Base-by-base conservation (phyloP, 2,888 invertebrate species). In the Monopis laevigella region DNA sequence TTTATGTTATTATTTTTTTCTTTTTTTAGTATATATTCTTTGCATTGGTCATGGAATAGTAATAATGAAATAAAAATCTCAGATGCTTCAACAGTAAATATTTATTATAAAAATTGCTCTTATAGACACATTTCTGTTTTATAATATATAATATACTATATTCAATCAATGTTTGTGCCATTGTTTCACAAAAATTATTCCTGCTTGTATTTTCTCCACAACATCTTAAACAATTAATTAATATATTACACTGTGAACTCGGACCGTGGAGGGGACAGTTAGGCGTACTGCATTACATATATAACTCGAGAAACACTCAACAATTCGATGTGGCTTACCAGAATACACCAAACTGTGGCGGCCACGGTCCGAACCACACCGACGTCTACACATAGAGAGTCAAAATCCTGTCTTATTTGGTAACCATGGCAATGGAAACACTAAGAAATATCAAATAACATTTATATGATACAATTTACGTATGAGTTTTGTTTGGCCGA, bases 101-200 rank as follows among this genome's bases (percentile, higher is more conserved):
- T 80, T 80, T 80, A 80, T 80, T 80, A 80, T 80, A 80, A 80
- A 80, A 80, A 80, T 78, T 80, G 78, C 77, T 78, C 74, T 77
- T 78, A 80, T 80, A 80, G 77, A 62, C 77, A 80, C 78, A 78
- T 80, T 78, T 78, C 74, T 77, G 75, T 75, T 75, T 73, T 72
- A 77, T 77, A 77, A 74, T 75, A 77, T 77, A 80, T 78, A 80
- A 80, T 78, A 80, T 78, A 80, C 73, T 74, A 73, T 27, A 27
- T 34, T 26, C 74, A 73, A 75, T 74, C 69, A 75, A 75, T 70
- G 69, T 80, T 80, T 80, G 80, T 78, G 80, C 80, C 80, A 78
- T 77, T 78, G 74, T 75, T 78, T 75, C 68, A 77, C 75, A 78
- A 80, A n/a, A 80, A 80, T 77, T 75, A 80, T 78, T 77, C 78